Percentiles rank a stretch among this genome's conserved stretches.
phyloP scores from a whole-genome alignment of 2,797 vertebrate species.

The Peromyscus aztecus region DNA sequence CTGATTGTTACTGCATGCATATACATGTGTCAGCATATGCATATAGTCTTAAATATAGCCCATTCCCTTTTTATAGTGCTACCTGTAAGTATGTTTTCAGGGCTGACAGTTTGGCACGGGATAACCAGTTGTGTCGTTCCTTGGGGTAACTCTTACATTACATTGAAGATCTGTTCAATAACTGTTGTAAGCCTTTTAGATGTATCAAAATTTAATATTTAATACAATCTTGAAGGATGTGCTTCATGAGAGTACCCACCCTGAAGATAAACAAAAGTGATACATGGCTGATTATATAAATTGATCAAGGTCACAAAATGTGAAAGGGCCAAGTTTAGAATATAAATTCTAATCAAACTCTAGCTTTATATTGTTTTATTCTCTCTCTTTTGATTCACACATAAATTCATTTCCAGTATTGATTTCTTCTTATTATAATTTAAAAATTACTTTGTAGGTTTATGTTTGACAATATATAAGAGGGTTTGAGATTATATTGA shows the following conservation, averaged over 20 bases:
- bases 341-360: conserved; percentile 44
- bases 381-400: not conserved
- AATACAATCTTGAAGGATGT: not conserved
- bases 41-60: not conserved
- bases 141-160: not conserved
- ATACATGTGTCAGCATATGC: not conserved
- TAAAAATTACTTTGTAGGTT: not conserved
- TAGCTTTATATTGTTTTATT: not conserved
- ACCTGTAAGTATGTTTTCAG: no score
- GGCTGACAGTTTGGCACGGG: not conserved
- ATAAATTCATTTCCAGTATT: not conserved
- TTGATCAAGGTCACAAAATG: not conserved
- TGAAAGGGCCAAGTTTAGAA: not conserved
- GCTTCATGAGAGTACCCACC: not conserved
- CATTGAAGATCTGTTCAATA: conserved; percentile 1
- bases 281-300: not conserved
- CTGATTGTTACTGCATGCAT: no score
- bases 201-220: conserved; percentile 31
- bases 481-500: not conserved
- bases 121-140: not conserved
- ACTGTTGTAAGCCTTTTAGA: not conserved
- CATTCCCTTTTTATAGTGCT: not conserved
- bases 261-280: not conserved
- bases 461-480: not conserved
- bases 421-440: not conserved